These are phyloP conservation scores for Xylocampa areola DNA, from an alignment of 2,888 invertebrate species.

Conservation along the genomic window DNA sequence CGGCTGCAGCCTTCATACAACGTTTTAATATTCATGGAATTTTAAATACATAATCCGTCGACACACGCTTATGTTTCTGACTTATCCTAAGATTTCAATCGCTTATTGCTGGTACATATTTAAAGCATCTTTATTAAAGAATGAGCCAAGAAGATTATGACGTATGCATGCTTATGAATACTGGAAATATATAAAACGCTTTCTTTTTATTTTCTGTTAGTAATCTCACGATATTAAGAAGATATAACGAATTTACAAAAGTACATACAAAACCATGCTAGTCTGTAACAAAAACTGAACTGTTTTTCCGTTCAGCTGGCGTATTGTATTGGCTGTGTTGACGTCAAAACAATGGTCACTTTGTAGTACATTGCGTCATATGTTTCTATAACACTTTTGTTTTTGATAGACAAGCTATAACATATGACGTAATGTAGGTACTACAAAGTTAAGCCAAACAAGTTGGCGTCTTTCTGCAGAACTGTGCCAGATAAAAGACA, in stretches of 20 bases:
- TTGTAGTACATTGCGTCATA: no score
- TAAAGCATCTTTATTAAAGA: constrained; percentile 14
- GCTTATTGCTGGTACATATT: constrained; percentile 14
- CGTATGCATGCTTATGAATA: constrained; percentile 3
- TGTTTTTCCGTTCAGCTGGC: neutral
- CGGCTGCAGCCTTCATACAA: constrained; percentile 34
- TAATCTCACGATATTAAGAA: constrained; percentile 20
- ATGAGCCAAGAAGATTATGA: constrained; percentile 8
- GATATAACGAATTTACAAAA: constrained; percentile 17
- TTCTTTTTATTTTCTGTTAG: constrained; percentile 15
- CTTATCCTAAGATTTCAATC: constrained; percentile 41
- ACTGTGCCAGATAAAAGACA: constrained; percentile 11
- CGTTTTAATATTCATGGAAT: constrained; percentile 56
- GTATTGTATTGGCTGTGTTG: no score
- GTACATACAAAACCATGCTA: constrained; percentile 13
- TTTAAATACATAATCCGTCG: constrained; percentile 46
- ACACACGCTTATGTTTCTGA: constrained; percentile 19
- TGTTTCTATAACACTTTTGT: no score
- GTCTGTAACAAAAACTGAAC: constrained; percentile 11
- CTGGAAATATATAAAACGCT: constrained; percentile 9
- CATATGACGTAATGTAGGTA: no score
- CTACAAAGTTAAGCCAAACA: no score
- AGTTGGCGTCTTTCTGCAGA: no score
- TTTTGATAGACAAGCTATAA: no score
- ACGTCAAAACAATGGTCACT: no score